Percentiles rank a stretch among this genome's conserved stretches.
Conservation (phyloP, 2,797 vertebrate genomes). For the Alca torda region DNA sequence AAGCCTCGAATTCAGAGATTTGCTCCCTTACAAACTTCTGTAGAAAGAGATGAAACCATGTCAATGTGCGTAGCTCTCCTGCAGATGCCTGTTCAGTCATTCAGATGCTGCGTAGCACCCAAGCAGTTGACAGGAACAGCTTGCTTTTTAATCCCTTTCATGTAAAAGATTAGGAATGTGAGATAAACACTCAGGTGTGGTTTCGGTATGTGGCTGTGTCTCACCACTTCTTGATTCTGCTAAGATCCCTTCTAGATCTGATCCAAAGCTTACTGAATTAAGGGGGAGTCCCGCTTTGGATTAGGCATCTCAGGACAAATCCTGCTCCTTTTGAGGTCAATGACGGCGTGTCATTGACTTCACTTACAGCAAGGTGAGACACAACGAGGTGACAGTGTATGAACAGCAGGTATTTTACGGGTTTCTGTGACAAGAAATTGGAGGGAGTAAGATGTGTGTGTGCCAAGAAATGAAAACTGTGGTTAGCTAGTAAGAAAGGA, state of each 20-base stretch:
- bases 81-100: background rate
- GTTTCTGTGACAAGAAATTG: background rate
- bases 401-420: background rate
- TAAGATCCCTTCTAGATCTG: constrained; percentile 12
- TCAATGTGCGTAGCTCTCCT: background rate
- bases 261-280: constrained; percentile 36
- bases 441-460: background rate
- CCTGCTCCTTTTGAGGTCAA: background rate
- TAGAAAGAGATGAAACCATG: background rate
- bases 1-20: background rate
- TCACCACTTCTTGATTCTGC: background rate
- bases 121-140: background rate
- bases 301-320: constrained; percentile 8
- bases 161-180: constrained; percentile 1
- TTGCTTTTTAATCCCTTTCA: constrained; percentile 27
- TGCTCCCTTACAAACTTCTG: background rate
- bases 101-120: background rate
- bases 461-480: background rate
- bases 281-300: background rate
- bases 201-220: background rate
- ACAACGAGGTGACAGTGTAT: background rate
- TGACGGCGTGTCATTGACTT: background rate
- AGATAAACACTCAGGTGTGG: background rate
- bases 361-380: background rate
- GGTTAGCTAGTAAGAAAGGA: background rate